Evolutionary conservation across 2,797 vertebrate species (phyloP), one percentile per base, ranked within the genome.

Genomic region (Tadarida brasiliensis): DNA sequence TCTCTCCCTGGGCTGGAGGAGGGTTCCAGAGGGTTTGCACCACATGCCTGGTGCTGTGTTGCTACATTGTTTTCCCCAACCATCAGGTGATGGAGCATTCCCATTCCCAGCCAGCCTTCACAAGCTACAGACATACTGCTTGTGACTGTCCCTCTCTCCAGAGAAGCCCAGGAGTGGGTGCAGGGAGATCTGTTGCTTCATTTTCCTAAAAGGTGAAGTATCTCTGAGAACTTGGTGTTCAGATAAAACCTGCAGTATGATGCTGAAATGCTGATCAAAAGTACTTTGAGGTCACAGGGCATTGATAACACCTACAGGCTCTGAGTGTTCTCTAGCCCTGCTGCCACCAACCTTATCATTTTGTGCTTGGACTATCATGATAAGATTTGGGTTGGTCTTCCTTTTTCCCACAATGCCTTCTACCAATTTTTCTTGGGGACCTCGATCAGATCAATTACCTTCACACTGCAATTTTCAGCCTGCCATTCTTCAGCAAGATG

Each of bases 191-290:
- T 71, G 44, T 22, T 87, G 49, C 30, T 93, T 88, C 3, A 1
- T 78, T 54, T 92, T 83, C 59, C 65, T 90, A 51, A 76, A 86
- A 56, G 59, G 7, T 35, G 16, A 77, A 83, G 28, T 33, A 44
- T 77, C 28, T 83, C 68, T 57, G 44, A 97, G 44, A 77, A 78
- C 39, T 78, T 49, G 11, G 22, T 33, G 70, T 61, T 94, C 30
- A 73, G 28, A 89, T 35, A 44, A 74, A 84, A 86, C 30, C 26
- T 51, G 2, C 30, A 39, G 35, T 17, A 16, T 0, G 15, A 9
- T 47, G 2, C 3, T 49, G 44, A 84, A 82, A 8, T 80, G 57
- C n/a, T 68, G 3, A 44, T 22, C 11, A 20, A 78, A 81, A 26
- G 5, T 1, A 19, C 33, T 92, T 67, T 57, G 59, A 63, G 71